Percentiles rank a stretch among this genome's conserved stretches.
These are phyloP conservation scores for Caenorhabditis remanei DNA, from an alignment of 1,140 invertebrate genomes.

Conservation along the genomic window DNA sequence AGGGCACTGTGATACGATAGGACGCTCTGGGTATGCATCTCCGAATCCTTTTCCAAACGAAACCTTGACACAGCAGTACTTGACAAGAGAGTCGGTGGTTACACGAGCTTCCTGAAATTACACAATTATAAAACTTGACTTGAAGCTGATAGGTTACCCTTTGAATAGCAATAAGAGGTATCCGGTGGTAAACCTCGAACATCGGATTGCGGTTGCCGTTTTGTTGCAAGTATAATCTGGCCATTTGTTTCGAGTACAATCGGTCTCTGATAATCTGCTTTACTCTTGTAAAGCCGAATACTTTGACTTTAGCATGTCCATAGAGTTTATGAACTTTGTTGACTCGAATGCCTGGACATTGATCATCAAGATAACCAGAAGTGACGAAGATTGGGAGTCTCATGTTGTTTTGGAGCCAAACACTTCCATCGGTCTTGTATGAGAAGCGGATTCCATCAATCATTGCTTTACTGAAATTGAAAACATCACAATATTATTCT, in stretches of 20 bases:
- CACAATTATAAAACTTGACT: not conserved
- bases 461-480: slow-evolving; percentile 31
- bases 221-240: no score
- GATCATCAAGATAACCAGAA: slow-evolving; percentile 57
- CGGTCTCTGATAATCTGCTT: not conserved
- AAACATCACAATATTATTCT: not conserved
- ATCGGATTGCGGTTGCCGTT: no score
- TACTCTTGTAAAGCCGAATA: not conserved
- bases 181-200: no score
- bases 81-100: not conserved
- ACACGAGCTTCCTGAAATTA: slow-evolving; percentile 19
- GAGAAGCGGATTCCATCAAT: slow-evolving; percentile 55
- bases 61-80: slow-evolving; percentile 8
- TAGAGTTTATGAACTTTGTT: slow-evolving; percentile 59
- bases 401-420: slow-evolving; percentile 52
- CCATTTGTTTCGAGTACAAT: no score
- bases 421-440: slow-evolving; percentile 34
- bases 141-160: not conserved
- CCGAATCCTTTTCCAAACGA: slow-evolving; percentile 57
- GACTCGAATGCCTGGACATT: not conserved
- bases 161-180: not conserved
- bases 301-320: slow-evolving; percentile 29
- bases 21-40: not conserved
- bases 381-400: slow-evolving; percentile 25
- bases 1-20: not conserved